Base-by-base conservation (phyloP, 2,888 invertebrate genomes). In the Monopis laevigella region DNA sequence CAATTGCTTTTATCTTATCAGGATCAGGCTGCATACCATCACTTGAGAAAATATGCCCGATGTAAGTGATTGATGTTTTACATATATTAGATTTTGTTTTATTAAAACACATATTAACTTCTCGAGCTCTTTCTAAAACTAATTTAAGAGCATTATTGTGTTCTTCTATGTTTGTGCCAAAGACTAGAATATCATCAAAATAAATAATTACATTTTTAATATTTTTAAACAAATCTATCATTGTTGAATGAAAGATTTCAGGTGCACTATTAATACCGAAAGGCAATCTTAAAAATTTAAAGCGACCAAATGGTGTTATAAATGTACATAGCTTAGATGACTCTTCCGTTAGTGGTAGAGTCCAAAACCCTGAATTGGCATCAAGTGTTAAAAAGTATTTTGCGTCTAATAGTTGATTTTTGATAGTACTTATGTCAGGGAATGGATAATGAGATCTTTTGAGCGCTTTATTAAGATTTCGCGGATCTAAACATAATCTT, bases 321-420 rank as follows among this genome's bases (percentile, higher is more conserved):
- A 51, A 52, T n/a, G 52, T 52, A 19, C 50, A 51, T 1, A 51
- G 41, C 12, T 46, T 42, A 11, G 49, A 49, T 2, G 42, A 41
- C 3, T 17, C 12, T 16, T 47, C 43, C 18, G 19, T 13, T 10
- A 52, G 35, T 27, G 19, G 34, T 10, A 50, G 21, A 45, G 47
- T 49, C 47, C 47, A 50, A 32, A 48, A 52, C 8, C 48, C 49
- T 41, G 47, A 48, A 11, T 47, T 48, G n/a, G 46, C 48, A 46
- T 50, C 51, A 16, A 49, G 24, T 11, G 35, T 46, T n/a, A 45
- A 30, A 41, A 47, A 53, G 28, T 39, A 50, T 45, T 40, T 11
- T 7, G 50, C 45, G 19, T 46, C 46, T 8, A 34, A n/a, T 2
- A 50, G 24, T 8, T 47, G 27, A 6, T 43, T 43, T 12, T 45